Conservation (phyloP, 2,797 vertebrate species). For the Thalassophryne amazonica region DNA sequence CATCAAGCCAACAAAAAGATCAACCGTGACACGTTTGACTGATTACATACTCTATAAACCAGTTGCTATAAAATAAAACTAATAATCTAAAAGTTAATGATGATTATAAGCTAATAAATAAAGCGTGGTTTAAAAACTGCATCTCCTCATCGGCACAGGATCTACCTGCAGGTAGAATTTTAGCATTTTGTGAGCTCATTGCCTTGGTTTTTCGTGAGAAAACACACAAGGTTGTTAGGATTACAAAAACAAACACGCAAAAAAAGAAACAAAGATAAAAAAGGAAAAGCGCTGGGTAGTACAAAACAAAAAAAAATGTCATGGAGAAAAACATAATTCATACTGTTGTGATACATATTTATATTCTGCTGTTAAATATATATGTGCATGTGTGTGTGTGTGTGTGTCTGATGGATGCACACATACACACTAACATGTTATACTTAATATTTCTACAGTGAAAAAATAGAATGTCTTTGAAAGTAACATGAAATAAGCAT, state of each 20-base stretch:
- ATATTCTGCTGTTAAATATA: constrained; percentile 84
- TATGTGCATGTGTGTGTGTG: constrained; percentile 71
- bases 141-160: constrained; percentile 50
- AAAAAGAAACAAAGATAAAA: constrained; percentile 28
- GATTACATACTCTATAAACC: constrained; percentile 54
- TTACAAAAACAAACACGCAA: constrained; percentile 41
- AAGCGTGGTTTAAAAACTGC: constrained; percentile 49
- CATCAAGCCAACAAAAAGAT: constrained; percentile 38
- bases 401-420: constrained; percentile 50
- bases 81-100: constrained; percentile 48
- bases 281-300: constrained; percentile 65
- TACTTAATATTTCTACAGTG: constrained; percentile 87
- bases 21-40: constrained; percentile 34
- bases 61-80: constrained; percentile 41
- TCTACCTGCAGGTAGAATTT: constrained; percentile 42
- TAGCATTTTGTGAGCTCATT: constrained; percentile 22
- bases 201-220: constrained; percentile 27
- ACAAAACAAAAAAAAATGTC: constrained; percentile 52
- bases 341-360: constrained; percentile 81
- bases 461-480: constrained; percentile 97
- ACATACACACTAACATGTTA: constrained; percentile 72
- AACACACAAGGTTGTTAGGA: constrained; percentile 39
- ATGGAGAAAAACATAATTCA: constrained; percentile 59
- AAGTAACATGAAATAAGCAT: constrained; percentile 91
- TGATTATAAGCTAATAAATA: too few species aligned